phyloP scores from a whole-genome alignment of 1,140 invertebrate genomes.

The Drosophila subobscura region DNA sequence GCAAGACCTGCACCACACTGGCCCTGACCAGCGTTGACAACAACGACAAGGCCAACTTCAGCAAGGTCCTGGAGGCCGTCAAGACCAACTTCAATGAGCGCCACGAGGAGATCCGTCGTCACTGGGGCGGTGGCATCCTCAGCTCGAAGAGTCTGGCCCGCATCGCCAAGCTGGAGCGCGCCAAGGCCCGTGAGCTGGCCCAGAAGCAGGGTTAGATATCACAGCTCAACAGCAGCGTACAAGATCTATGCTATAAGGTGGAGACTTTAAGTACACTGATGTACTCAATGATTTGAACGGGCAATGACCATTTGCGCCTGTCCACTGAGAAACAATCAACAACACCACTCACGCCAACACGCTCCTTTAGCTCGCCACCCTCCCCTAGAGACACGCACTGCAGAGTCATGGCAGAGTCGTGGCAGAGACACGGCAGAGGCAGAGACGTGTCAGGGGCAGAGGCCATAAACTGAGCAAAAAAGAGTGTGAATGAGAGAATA shows the following conservation, averaged over 20 bases:
- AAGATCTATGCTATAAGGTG: constrained; percentile 35
- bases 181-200: constrained; percentile 96
- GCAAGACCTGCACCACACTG: constrained; percentile 95
- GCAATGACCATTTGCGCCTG: not conserved
- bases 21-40: constrained; percentile 94
- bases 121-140: constrained; percentile 99
- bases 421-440: no score
- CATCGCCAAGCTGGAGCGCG: constrained; percentile 97
- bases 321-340: constrained; percentile 70
- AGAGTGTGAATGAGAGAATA: no score
- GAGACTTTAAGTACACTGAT: constrained; percentile 62
- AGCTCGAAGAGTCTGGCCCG: constrained; percentile 97
- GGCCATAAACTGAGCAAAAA: no score
- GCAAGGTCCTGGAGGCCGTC: constrained; percentile 96
- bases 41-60: constrained; percentile 92
- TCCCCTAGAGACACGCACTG: no score
- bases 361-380: no score
- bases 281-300: constrained; percentile 52
- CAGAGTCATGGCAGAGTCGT: no score
- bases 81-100: constrained; percentile 99
- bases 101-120: constrained; percentile 97
- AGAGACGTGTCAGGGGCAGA: no score
- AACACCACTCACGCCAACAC: no score
- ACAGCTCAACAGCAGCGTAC: constrained; percentile 38
- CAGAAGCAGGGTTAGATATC: constrained; percentile 90